Evolutionary conservation across 2,888 invertebrate species (phyloP).

Genomic region (Pecten maximus): DNA sequence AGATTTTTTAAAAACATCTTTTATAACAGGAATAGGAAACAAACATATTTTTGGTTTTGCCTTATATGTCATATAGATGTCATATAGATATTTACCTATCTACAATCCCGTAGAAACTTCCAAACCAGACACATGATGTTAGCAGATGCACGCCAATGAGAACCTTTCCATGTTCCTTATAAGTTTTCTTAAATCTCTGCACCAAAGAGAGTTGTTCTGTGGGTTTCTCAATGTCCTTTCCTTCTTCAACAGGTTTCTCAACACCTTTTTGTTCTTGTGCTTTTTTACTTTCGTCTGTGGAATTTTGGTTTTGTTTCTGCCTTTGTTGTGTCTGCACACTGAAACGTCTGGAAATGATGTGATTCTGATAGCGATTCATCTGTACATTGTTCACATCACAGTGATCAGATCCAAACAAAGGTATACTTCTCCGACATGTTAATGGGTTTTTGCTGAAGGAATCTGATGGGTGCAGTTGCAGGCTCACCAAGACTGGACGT

Average conservation of each 20-base stretch:
- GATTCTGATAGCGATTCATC: background rate
- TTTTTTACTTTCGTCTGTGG: background rate
- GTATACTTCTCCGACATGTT: background rate
- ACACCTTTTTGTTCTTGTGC: background rate
- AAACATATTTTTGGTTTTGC: too few relatives aligned
- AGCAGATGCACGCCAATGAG: constrained; percentile 95
- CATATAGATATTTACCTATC: constrained; percentile 87
- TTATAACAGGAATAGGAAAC: too few relatives aligned
- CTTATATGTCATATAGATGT: background rate
- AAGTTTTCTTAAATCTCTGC: constrained; percentile 94
- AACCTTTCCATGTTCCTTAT: constrained; percentile 98
- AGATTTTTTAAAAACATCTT: too few relatives aligned
- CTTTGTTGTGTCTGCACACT: background rate
- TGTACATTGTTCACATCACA: background rate
- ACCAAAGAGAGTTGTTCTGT: constrained; percentile 86
- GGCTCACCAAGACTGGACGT: background rate
- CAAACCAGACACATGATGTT: constrained; percentile 95
- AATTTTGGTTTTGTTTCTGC: background rate
- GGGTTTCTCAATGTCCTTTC: constrained; percentile 70
- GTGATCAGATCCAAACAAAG: background rate
- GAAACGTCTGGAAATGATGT: background rate
- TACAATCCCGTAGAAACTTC: constrained; percentile 92
- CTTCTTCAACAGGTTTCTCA: constrained; percentile 71
- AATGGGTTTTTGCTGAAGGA: background rate
- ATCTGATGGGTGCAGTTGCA: background rate